These are phyloP conservation scores for Drosophila limbata DNA, from an alignment of 2,888 invertebrate species.

Conservation along the genomic window DNA sequence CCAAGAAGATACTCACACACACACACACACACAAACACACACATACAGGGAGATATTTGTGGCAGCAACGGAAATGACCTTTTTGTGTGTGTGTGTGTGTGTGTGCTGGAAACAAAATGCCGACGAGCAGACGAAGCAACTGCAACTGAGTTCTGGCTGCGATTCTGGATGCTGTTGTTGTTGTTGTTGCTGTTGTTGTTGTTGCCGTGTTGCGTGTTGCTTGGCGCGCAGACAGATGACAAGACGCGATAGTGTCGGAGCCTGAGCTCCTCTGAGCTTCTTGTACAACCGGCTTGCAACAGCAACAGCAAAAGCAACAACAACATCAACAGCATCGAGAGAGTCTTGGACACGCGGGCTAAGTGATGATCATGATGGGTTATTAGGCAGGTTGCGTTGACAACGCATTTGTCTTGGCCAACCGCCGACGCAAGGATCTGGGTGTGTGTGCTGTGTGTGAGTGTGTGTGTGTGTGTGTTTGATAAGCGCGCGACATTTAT, in stretches of 20 bases:
- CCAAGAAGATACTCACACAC: constrained; percentile 22
- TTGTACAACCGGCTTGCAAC: constrained; percentile 43
- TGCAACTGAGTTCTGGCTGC: constrained; percentile 27
- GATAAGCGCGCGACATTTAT: constrained; percentile 77
- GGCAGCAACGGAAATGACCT: constrained; percentile 75
- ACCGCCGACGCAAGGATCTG: constrained; percentile 72
- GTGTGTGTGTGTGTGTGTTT: constrained; percentile 37
- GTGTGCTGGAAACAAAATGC: constrained; percentile 70
- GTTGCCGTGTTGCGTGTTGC: constrained; percentile 66
- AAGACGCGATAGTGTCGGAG: constrained; percentile 75
- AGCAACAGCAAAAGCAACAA: constrained; percentile 1
- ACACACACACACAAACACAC: constrained; percentile 9
- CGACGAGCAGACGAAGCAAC: constrained; percentile 54
- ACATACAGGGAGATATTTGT: constrained; percentile 30
- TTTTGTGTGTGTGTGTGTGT: constrained; percentile 45
- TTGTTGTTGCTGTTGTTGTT: constrained; percentile 11
- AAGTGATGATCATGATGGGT: constrained; percentile 81
- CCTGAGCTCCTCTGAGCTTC: constrained; percentile 56
- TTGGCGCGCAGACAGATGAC: constrained; percentile 75
- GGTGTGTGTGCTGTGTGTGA: constrained; percentile 15
- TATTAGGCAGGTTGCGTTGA: constrained; percentile 81
- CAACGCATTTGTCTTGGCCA: constrained; percentile 77
- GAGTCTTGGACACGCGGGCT: constrained; percentile 45
- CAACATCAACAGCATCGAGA: not conserved
- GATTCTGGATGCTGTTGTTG: constrained; percentile 9